These are phyloP conservation scores for Drosophila santomea DNA, from an alignment of 1,140 invertebrate species.

Conservation along the genomic window DNA sequence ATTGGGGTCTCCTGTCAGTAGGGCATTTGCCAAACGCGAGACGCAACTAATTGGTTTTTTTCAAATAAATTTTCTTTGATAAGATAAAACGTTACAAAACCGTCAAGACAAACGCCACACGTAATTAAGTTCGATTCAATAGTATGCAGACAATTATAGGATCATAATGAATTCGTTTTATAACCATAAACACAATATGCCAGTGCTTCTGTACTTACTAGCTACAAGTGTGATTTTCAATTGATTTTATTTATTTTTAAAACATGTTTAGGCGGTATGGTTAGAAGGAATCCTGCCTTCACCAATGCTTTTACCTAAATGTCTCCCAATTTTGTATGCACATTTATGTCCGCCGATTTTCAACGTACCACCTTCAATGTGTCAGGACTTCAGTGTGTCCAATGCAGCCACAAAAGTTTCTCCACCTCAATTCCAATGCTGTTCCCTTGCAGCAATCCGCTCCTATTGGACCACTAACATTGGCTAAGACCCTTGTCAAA, in stretches of 20 bases:
- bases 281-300: background rate
- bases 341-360: background rate
- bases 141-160: too few relatives aligned
- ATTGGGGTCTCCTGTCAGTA: background rate
- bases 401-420: conserved; percentile 40
- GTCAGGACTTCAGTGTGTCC: conserved; percentile 26
- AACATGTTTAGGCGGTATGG: background rate
- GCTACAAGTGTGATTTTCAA: too few relatives aligned
- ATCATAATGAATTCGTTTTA: too few relatives aligned
- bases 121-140: too few relatives aligned
- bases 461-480: background rate
- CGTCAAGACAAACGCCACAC: too few relatives aligned
- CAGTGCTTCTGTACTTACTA: too few relatives aligned
- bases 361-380: conserved; percentile 25
- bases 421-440: conserved; percentile 18
- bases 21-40: background rate
- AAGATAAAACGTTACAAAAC: too few relatives aligned
- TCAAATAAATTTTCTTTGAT: too few relatives aligned
- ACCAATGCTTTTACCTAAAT: background rate
- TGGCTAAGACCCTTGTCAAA: conserved; percentile 37
- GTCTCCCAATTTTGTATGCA: background rate
- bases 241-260: too few relatives aligned
- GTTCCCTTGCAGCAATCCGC: background rate
- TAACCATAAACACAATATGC: too few relatives aligned
- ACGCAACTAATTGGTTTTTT: background rate